phyloP scores from a whole-genome alignment of 2,888 invertebrate species.

The Aromia moschata region DNA sequence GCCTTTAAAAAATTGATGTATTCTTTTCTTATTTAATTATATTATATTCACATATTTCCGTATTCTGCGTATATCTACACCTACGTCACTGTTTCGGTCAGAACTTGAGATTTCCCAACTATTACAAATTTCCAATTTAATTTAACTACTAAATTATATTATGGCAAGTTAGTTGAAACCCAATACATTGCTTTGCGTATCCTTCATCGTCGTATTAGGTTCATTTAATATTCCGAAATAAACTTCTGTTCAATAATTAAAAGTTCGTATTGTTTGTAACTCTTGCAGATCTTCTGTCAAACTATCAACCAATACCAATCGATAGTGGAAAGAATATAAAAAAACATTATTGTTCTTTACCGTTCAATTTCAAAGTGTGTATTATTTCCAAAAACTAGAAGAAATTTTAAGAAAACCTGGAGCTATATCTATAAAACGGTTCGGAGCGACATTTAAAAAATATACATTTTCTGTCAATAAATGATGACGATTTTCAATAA shows the following conservation, averaged over 20 bases:
- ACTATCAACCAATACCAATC: no score
- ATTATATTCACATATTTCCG: background rate
- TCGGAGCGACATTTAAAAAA: no score
- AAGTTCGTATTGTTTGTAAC: background rate
- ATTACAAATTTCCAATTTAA: constrained; percentile 28
- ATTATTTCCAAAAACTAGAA: no score
- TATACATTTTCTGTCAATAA: no score
- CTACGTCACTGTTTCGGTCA: constrained; percentile 19
- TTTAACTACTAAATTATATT: constrained; percentile 27
- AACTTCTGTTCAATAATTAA: constrained; percentile 9
- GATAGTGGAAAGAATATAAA: no score
- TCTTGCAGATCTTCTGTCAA: background rate
- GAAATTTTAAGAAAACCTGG: no score
- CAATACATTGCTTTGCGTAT: constrained; percentile 24
- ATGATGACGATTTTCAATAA: no score
- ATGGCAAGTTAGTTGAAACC: constrained; percentile 20
- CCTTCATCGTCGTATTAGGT: constrained; percentile 12
- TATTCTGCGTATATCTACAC: background rate
- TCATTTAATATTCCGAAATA: constrained; percentile 14
- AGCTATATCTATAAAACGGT: no score
- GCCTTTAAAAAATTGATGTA: background rate
- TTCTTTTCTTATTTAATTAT: background rate
- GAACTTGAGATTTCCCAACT: constrained; percentile 21
- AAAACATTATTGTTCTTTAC: no score
- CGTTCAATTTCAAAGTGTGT: no score